Base-by-base conservation (phyloP, 2,113 vertebrate species). In the Mastomys natalensis region DNA sequence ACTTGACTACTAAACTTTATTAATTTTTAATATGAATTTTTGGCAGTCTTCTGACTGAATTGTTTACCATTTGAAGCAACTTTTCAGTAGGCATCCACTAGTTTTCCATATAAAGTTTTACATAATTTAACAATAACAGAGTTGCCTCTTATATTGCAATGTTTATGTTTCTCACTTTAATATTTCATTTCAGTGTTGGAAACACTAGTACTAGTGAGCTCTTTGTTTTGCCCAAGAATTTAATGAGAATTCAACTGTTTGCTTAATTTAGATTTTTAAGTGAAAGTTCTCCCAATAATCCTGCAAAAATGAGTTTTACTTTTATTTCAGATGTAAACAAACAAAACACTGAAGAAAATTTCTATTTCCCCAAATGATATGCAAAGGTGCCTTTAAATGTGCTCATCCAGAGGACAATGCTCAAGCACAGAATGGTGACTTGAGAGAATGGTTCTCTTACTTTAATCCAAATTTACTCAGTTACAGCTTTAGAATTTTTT, bases 221-320 rank as follows among this genome's bases (percentile, higher is more conserved):
- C 29, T 72, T 13, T 76, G 22, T 48, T 76, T 90, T 62, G 10
- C 31, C 22, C 55, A 40, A 37, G 21, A 60, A 48, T 64, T 77
- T 64, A 92, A 70, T 55, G 24, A 87, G n/a, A 94, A 72, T 45
- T 85, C 6, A 82, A 87, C 7, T 87, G 43, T 45, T 60, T 89
- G 74, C 68, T 76, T 48, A 80, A 37, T 58, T 91, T 95, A 80
- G 26, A 24, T 76, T 86, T 93, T 89, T 58, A 86, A 89, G 21
- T n/a, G 16, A 4, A 85, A 77, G 0, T 73, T 64, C 58, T 91
- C 24, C 45, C 60, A 72, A 58, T 48, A 80, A 68, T 66, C 3
- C 37, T 80, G 12, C 78, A 86, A 93, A 91, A 53, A 21, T 91
- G 22, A 34, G 6, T 80, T 91, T 95, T 72, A 80, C 80, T 70